Evolutionary conservation across 1,140 invertebrate genomes (phyloP), one percentile per base, ranked within the genome.

Genomic region (Drosophila sp.): DNA sequence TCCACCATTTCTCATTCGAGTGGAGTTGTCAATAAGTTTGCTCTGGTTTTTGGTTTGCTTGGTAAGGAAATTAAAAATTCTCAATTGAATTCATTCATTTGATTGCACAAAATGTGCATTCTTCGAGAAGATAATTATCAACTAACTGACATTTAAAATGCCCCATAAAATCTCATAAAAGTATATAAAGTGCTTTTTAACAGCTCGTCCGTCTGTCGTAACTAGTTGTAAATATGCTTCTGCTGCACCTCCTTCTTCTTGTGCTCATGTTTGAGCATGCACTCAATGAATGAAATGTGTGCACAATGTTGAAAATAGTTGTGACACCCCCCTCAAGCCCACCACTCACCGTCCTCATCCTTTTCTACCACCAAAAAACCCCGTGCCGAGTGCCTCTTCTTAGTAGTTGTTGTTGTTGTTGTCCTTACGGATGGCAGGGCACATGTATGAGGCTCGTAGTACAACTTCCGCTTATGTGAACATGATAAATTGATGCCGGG

Each of bases 261-360:
- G 67, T 79, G 68, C 68, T 79, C 76, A 27, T 50, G 23, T 50
- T 40, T 70, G 56, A 76, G 82, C 79, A 82, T 87, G 84, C 84
- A 87, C 83, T 87, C 84, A 89, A 80, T 87, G 84, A 89, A 87
- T 87, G 84, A 87, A 87, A 87, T 87, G 83, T 89, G 84, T 87
- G 79, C 84, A 87, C 83, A 86, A 87, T 86, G 83, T 86, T 86
- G 79, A 87, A 89, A 86, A 87, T 86, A 89, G 84, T 87, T 89
- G 75, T 72, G 76, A 76, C 82, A 72, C 82, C 71, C 70, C 64
- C 30, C 7, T n/a, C n/a, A 40, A 17, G 25, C 23, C 25, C n/a
- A 17, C 17, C 17, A 17, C 38, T 1, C 44, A 40, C 64, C 66
- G 23, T 27, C 27, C 50, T 38, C 30, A 60, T 47, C 38, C 23